A percentile compares a stretch with the other conserved stretches of the same genome.
These are phyloP conservation scores for Sciurus niger DNA, from an alignment of 2,113 vertebrate genomes.

Conservation along the genomic window DNA sequence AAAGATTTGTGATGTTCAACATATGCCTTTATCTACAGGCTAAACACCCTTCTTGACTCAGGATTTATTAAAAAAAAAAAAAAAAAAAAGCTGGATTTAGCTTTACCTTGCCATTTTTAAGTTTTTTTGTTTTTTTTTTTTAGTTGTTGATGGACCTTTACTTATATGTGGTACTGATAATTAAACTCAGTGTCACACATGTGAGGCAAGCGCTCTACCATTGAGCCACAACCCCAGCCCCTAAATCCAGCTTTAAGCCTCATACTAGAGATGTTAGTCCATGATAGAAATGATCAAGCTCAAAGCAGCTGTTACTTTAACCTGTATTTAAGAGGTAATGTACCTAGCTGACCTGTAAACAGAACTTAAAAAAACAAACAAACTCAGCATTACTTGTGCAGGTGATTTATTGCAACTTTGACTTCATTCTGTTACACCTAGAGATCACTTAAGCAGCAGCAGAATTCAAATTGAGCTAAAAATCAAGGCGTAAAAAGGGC, in stretches of 20 bases:
- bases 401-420: conserved; percentile 87
- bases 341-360: conserved; percentile 38
- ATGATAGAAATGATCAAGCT: background rate
- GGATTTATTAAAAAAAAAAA: conserved; percentile 22
- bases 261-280: background rate
- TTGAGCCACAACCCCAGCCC: too few relatives aligned
- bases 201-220: too few relatives aligned
- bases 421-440: conserved; percentile 84
- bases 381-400: conserved; percentile 49
- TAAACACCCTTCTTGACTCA: background rate
- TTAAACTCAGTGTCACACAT: too few relatives aligned
- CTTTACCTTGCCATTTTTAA: too few relatives aligned
- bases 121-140: too few relatives aligned
- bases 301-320: background rate
- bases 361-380: conserved; percentile 62
- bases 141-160: too few relatives aligned
- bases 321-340: background rate
- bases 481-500: conserved; percentile 80
- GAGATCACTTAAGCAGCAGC: conserved; percentile 83
- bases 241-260: background rate
- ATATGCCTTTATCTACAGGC: too few relatives aligned
- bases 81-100: background rate
- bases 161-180: too few relatives aligned
- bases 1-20: too few relatives aligned
- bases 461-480: conserved; percentile 84